phyloP scores from a whole-genome alignment of 2,113 vertebrate genomes.

The Neogobius melanostomus region DNA sequence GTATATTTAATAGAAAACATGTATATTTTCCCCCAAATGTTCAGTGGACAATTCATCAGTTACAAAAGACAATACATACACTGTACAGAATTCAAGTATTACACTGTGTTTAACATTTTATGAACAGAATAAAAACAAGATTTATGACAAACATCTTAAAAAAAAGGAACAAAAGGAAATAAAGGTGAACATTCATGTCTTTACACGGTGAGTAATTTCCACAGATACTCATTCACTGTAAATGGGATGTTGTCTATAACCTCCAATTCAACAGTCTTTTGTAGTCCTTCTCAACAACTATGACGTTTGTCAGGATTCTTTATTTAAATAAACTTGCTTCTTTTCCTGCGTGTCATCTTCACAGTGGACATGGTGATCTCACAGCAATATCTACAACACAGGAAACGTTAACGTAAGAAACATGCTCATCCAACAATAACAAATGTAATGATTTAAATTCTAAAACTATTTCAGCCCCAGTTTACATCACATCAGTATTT shows the following conservation, averaged over 20 bases:
- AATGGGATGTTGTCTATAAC: neutral
- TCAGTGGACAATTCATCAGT: neutral
- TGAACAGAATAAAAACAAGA: neutral
- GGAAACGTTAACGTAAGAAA: neutral
- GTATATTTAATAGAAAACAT: neutral
- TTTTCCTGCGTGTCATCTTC: constrained; percentile 8
- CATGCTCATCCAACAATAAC: neutral
- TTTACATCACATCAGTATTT: constrained; percentile 38
- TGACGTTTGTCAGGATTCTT: neutral
- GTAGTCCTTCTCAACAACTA: neutral
- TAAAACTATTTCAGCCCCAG: neutral
- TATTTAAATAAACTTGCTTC: neutral
- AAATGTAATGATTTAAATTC: neutral
- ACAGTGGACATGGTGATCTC: neutral
- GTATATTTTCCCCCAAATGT: neutral
- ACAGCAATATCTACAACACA: constrained; percentile 48
- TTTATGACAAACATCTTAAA: neutral
- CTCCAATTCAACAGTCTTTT: neutral
- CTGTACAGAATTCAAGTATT: neutral
- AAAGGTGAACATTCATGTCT: neutral
- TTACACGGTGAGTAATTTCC: neutral
- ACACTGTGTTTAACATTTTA: neutral
- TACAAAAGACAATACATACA: neutral
- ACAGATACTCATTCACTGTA: neutral
- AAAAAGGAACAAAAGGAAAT: neutral